Evolutionary conservation across 2,888 invertebrate species (phyloP).

Genomic region (Euphydryas editha): DNA sequence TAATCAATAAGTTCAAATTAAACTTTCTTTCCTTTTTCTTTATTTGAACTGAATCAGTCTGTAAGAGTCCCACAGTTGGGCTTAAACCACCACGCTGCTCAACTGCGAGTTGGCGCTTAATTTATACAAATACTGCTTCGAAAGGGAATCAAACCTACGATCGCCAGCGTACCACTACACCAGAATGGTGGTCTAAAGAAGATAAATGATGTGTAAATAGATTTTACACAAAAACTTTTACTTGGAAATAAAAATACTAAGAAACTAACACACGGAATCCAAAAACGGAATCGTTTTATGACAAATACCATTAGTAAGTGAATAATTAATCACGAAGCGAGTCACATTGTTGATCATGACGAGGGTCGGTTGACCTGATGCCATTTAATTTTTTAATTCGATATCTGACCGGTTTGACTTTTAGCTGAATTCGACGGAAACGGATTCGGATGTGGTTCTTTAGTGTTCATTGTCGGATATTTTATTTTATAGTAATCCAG

Average conservation of each 20-base stretch:
- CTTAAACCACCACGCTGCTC: no score
- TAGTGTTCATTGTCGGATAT: not conserved
- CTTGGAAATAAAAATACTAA: not conserved
- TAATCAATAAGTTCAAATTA: no score
- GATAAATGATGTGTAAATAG: no score
- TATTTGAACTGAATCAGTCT: no score
- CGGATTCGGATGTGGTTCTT: constrained; percentile 9
- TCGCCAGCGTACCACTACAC: no score
- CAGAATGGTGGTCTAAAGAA: no score
- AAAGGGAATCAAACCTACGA: no score
- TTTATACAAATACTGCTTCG: no score
- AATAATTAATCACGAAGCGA: constrained; percentile 31
- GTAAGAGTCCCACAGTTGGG: no score
- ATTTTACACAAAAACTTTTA: not conserved
- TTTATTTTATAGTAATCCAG: not conserved
- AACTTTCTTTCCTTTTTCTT: no score
- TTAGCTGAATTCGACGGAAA: not conserved
- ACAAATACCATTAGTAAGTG: constrained; percentile 2
- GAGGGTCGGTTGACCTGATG: constrained; percentile 30
- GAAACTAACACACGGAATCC: not conserved
- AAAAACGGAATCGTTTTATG: not conserved
- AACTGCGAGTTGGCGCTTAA: no score
- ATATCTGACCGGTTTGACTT: constrained; percentile 16
- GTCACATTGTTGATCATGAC: constrained; percentile 25
- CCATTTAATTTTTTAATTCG: constrained; percentile 34